Evolutionary conservation across 2,797 vertebrate genomes (phyloP).

Genomic region (Sebastes ruberrimus): DNA sequence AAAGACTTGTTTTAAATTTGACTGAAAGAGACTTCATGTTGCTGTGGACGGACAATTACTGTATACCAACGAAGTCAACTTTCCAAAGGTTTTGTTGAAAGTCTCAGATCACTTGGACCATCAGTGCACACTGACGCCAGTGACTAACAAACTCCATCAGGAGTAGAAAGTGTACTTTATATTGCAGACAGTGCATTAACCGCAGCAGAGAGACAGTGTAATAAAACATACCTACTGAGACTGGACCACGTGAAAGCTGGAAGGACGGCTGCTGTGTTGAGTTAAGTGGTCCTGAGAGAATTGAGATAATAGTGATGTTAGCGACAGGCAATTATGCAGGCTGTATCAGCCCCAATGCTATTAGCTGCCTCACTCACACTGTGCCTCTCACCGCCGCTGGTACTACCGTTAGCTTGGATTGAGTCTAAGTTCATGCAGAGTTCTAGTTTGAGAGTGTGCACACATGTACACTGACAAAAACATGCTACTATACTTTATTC

Average conservation of each 20-base stretch:
- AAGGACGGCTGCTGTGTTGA: constrained; percentile 34
- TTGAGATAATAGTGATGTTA: constrained; percentile 44
- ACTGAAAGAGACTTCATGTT: neutral
- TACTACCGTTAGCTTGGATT: neutral
- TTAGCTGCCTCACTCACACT: constrained; percentile 10
- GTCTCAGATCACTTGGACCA: neutral
- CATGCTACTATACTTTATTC: neutral
- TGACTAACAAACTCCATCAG: neutral
- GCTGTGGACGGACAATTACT: too few relatives aligned
- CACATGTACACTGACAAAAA: neutral
- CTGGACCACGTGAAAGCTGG: constrained; percentile 30
- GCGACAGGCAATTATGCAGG: constrained; percentile 44
- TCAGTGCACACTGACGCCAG: neutral
- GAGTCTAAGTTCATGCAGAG: neutral
- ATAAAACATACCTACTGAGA: constrained; percentile 37
- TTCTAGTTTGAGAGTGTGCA: neutral
- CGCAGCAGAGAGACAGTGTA: constrained; percentile 18
- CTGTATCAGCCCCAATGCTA: constrained; percentile 7
- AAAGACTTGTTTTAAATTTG: neutral
- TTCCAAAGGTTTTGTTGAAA: neutral
- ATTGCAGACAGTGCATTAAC: constrained; percentile 7
- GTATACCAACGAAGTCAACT: too few relatives aligned
- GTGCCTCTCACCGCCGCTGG: neutral
- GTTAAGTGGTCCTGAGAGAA: constrained; percentile 47
- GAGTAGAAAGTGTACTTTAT: neutral